Evolutionary conservation across 1,140 invertebrate species (phyloP).

Genomic region (Eubasilissa regina): DNA sequence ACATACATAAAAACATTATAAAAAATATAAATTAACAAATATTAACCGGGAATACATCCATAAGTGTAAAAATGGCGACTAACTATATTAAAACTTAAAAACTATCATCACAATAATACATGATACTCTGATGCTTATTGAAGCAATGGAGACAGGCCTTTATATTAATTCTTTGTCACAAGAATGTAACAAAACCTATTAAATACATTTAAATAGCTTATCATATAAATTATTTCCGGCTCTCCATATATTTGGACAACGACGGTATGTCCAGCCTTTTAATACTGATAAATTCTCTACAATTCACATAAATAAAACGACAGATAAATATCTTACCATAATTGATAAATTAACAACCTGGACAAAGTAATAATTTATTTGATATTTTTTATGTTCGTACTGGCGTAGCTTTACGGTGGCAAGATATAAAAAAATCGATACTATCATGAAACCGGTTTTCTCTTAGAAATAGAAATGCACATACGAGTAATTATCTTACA

Average conservation of each 20-base stretch:
- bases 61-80: slow-evolving; percentile 18
- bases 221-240: slow-evolving; percentile 45
- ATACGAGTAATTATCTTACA: slow-evolving; percentile 16
- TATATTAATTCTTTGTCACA: slow-evolving; percentile 4
- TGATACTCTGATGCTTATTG: slow-evolving; percentile 9
- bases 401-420: slow-evolving; percentile 49
- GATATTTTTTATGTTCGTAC: slow-evolving; percentile 44
- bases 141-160: slow-evolving; percentile 23
- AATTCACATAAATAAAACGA: slow-evolving; percentile 57
- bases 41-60: slow-evolving; percentile 30
- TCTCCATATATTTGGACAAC: slow-evolving; percentile 49
- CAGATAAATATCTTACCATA: slow-evolving; percentile 58
- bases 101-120: slow-evolving; percentile 42
- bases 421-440: slow-evolving; percentile 47
- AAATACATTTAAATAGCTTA: slow-evolving; percentile 37
- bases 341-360: slow-evolving; percentile 58
- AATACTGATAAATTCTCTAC: slow-evolving; percentile 59
- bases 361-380: slow-evolving; percentile 55
- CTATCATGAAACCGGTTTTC: slow-evolving; percentile 52
- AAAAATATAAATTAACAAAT: slow-evolving; percentile 30
- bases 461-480: slow-evolving; percentile 48
- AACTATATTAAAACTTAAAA: slow-evolving; percentile 18
- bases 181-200: slow-evolving; percentile 22
- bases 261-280: slow-evolving; percentile 40
- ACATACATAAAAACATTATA: background rate